A percentile compares a stretch with the other conserved stretches of the same genome.
Evolutionary conservation across 2,113 vertebrate species (phyloP).

Genomic region (Antechinus stuartii): DNA sequence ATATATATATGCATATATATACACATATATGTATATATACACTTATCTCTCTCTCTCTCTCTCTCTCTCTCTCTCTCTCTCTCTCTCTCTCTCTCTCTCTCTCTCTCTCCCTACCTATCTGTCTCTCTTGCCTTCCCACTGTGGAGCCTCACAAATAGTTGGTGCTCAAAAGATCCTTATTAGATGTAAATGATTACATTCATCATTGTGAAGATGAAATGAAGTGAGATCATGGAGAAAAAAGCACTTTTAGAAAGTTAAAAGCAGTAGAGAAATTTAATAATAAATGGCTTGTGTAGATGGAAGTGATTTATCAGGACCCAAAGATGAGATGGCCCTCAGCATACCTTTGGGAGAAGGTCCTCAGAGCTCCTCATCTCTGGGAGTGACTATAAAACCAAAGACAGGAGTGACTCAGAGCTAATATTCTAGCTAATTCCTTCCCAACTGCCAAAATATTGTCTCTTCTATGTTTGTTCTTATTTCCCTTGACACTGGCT

Average conservation of each 20-base stretch:
- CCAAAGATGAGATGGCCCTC: background rate
- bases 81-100: too few relatives aligned
- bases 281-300: background rate
- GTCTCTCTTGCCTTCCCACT: background rate
- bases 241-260: background rate
- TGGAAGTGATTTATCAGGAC: background rate
- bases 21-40: too few relatives aligned
- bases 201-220: background rate
- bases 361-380: background rate
- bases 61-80: too few relatives aligned
- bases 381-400: fast-evolving
- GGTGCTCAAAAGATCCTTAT: background rate
- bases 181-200: background rate
- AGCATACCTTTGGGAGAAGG: background rate
- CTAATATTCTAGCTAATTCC: background rate
- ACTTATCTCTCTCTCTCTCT: too few relatives aligned
- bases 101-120: too few relatives aligned
- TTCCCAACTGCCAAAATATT: background rate
- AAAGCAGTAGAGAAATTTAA: background rate
- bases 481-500: background rate
- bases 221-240: background rate
- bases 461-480: background rate
- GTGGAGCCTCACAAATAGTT: background rate
- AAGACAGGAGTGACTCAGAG: background rate
- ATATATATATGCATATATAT: too few relatives aligned